Evolutionary conservation across 2,113 vertebrate species (phyloP).

Genomic region (Oryctolagus cuniculus): DNA sequence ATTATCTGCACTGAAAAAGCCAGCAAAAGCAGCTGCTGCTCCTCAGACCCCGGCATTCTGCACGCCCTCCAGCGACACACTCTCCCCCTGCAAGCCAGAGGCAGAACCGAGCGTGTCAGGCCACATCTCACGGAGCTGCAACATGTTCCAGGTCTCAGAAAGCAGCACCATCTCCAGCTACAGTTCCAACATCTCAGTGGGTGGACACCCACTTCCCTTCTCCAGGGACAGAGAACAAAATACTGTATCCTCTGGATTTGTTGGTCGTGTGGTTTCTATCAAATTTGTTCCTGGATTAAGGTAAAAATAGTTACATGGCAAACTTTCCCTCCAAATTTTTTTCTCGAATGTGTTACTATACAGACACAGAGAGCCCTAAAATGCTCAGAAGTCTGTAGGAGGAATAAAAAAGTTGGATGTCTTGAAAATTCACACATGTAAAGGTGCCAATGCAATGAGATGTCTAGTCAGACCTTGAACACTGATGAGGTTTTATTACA

Average conservation of each 20-base stretch:
- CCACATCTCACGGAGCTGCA: slow-evolving; percentile 4
- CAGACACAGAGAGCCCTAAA: slow-evolving; percentile 5
- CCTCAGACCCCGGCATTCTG: not conserved
- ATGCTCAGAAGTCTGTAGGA: not conserved
- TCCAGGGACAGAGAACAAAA: not conserved
- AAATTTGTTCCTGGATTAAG: slow-evolving; percentile 39
- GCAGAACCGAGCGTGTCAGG: not conserved
- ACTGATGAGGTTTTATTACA: not conserved
- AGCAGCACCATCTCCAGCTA: not conserved
- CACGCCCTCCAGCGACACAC: slow-evolving; percentile 34
- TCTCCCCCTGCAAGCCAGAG: slow-evolving; percentile 38
- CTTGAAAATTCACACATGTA: not conserved
- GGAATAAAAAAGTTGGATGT: not conserved
- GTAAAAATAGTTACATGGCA: not conserved
- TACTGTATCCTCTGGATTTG: not conserved
- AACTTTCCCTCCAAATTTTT: not conserved
- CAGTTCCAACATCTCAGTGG: not conserved
- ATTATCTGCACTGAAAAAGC: slow-evolving; percentile 76
- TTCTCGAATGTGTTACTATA: not conserved
- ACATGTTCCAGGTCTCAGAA: not conserved
- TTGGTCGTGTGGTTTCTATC: not conserved
- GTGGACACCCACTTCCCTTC: not conserved
- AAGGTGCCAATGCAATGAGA: not conserved
- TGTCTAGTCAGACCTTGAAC: not conserved
- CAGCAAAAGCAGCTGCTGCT: slow-evolving; percentile 75